phyloP scores from a whole-genome alignment of 2,797 vertebrate species.

The Chlorospingus flavigularis region DNA sequence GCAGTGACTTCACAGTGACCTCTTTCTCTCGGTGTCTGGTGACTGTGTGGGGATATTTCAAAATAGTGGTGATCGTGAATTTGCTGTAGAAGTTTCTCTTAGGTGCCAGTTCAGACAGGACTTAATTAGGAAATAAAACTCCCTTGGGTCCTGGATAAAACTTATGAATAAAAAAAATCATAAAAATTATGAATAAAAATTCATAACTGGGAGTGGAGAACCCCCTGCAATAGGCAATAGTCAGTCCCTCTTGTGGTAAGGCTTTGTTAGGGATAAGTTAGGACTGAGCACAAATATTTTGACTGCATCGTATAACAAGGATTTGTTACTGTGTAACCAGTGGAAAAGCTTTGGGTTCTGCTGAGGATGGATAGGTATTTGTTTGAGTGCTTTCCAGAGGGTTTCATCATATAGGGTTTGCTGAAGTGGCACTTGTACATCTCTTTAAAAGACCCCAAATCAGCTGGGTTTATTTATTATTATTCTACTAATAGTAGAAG shows the following conservation, averaged over 20 bases:
- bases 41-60: background rate
- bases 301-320: too few species aligned
- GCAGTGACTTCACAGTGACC: background rate
- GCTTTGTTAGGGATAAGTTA: background rate
- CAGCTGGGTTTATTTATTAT: background rate
- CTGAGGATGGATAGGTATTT: background rate
- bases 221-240: background rate
- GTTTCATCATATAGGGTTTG: background rate
- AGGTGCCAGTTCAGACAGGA: background rate
- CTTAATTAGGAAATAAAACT: background rate
- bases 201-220: background rate
- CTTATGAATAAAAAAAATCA: too few species aligned
- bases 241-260: rapidly evolving
- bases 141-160: background rate
- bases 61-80: rapidly evolving
- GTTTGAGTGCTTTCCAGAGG: background rate
- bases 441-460: background rate
- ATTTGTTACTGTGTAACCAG: background rate
- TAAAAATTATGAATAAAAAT: too few species aligned
- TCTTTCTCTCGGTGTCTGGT: background rate
- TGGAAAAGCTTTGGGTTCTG: background rate
- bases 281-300: background rate
- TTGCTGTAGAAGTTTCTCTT: background rate
- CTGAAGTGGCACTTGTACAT: background rate
- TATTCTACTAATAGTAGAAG: too few species aligned